phyloP scores from a whole-genome alignment of 2,797 vertebrate species.

The Botia almorhae region DNA sequence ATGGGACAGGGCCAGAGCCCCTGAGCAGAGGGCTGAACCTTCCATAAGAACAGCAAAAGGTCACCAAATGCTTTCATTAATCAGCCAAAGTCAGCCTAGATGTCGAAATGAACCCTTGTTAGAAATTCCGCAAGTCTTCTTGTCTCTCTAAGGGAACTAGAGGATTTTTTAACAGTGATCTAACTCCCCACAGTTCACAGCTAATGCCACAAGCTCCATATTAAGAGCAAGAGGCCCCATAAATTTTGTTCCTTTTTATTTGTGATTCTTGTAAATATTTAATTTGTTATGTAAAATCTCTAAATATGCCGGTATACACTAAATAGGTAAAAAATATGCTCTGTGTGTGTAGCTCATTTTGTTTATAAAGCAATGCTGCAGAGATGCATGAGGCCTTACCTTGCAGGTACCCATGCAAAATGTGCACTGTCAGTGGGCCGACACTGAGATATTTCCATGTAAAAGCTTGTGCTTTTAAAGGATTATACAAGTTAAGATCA shows the following conservation, averaged over 20 bases:
- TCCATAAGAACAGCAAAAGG: slow-evolving; percentile 78
- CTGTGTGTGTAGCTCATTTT: background rate
- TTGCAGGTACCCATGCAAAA: background rate
- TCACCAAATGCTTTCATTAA: slow-evolving; percentile 83
- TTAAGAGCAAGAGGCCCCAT: slow-evolving; percentile 31
- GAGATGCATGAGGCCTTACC: background rate
- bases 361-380: background rate
- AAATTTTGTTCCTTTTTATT: slow-evolving; percentile 31
- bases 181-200: slow-evolving; percentile 9
- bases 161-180: background rate
- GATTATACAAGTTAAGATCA: background rate
- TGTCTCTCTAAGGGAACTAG: slow-evolving; percentile 16
- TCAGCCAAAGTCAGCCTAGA: slow-evolving; percentile 69
- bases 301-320: background rate
- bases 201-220: slow-evolving; percentile 31
- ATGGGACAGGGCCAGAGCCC: slow-evolving; percentile 41
- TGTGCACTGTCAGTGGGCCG: background rate
- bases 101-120: slow-evolving; percentile 52
- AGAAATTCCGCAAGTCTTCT: slow-evolving; percentile 62
- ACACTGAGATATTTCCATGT: background rate
- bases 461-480: background rate
- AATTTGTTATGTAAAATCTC: background rate
- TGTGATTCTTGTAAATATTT: slow-evolving; percentile 26
- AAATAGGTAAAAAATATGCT: background rate
- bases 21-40: slow-evolving; percentile 75